phyloP scores from a whole-genome alignment of 2,113 vertebrate species.

The Hippoglossus stenolepis region DNA sequence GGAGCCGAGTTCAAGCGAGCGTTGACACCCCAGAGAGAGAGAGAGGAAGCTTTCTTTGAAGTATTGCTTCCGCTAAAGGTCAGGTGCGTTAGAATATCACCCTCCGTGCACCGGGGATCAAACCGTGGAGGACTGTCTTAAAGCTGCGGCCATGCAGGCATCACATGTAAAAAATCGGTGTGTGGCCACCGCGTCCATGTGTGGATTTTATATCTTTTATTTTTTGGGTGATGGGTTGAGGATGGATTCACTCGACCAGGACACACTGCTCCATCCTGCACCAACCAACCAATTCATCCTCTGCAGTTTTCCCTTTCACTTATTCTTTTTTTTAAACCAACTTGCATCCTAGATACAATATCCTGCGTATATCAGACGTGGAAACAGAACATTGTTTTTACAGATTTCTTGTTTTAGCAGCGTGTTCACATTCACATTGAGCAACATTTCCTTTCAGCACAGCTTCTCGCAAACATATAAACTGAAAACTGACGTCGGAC shows the following conservation, averaged over 20 bases:
- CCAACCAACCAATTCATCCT: slow-evolving; percentile 2
- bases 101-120: slow-evolving; percentile 26
- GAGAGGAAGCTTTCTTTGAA: slow-evolving; percentile 7
- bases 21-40: slow-evolving; percentile 33
- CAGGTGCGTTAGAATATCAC: slow-evolving; percentile 28
- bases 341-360: slow-evolving; percentile 18
- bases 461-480: slow-evolving; percentile 28
- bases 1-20: slow-evolving; percentile 31
- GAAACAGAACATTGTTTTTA: neutral
- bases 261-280: slow-evolving; percentile 12
- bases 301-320: slow-evolving; percentile 5
- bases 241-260: slow-evolving; percentile 26
- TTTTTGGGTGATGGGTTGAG: slow-evolving; percentile 15
- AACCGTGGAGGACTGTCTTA: slow-evolving; percentile 24
- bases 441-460: slow-evolving; percentile 57
- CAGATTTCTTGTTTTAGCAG: slow-evolving; percentile 20
- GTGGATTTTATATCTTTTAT: slow-evolving; percentile 12
- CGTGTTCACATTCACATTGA: slow-evolving; percentile 45
- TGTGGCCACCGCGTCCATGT: neutral
- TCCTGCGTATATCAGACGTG: neutral
- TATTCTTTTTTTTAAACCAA: slow-evolving; percentile 8
- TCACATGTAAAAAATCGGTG: slow-evolving; percentile 2
- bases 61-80: slow-evolving; percentile 46
- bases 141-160: slow-evolving; percentile 1
- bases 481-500: slow-evolving; percentile 11